Evolutionary conservation across 2,888 invertebrate species (phyloP).

Genomic region (Steinernema scapterisci): DNA sequence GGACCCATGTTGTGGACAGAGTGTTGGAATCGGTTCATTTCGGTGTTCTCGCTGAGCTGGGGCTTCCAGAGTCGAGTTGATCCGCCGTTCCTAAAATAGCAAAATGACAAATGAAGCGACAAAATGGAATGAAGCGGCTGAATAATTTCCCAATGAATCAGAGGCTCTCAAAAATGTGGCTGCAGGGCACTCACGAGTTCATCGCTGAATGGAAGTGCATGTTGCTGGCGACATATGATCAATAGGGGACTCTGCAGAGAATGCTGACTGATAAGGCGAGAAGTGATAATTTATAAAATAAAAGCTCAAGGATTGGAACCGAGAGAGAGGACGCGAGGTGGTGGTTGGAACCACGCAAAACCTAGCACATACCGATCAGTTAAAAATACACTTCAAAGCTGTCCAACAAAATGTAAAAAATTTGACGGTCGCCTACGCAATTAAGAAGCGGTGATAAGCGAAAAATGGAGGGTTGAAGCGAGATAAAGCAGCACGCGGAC

Average conservation of each 20-base stretch:
- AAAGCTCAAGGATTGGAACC: background rate
- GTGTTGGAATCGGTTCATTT: constrained; percentile 39
- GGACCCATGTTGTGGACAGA: constrained; percentile 20
- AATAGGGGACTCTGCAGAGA: background rate
- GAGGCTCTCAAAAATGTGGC: too few relatives aligned
- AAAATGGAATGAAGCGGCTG: too few relatives aligned
- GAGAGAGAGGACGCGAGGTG: too few relatives aligned
- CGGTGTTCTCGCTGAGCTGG: constrained; percentile 49
- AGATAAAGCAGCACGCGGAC: too few relatives aligned
- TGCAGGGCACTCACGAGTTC: background rate
- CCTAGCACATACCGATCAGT: too few relatives aligned
- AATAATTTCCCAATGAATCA: too few relatives aligned
- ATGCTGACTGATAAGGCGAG: background rate
- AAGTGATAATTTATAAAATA: background rate
- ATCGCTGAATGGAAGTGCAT: background rate
- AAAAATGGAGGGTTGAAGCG: too few relatives aligned
- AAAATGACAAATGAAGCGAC: background rate
- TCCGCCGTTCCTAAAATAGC: constrained; percentile 45
- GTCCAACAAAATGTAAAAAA: background rate
- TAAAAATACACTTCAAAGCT: too few relatives aligned
- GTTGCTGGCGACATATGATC: background rate
- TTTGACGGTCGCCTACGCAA: too few relatives aligned
- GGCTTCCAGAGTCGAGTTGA: constrained; percentile 53
- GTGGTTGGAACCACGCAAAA: too few relatives aligned
- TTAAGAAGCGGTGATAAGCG: too few relatives aligned